Evolutionary conservation across 2,113 vertebrate species (phyloP), one percentile per base, ranked within the genome.

Genomic region (Austrofundulus limnaeus): DNA sequence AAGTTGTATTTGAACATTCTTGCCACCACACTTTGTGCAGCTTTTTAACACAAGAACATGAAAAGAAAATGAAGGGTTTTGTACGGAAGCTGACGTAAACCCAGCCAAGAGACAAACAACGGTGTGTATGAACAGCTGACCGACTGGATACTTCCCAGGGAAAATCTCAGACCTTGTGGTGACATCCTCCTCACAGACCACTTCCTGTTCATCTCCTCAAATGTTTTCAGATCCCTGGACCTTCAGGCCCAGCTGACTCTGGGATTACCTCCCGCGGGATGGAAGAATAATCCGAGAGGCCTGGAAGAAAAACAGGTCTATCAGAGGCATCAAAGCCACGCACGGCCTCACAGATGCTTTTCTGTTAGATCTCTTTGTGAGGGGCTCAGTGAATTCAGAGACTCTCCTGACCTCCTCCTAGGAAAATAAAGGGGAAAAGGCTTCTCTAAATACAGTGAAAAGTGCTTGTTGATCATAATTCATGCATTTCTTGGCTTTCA

Each of bases 141-240:
- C 77, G 73, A 62, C 39, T 50, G 79, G 48, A 61, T 66, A 17
- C 87, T 89, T 92, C 90, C 82, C 85, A 90, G 76, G 87, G 78
- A 85, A 77, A 77, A 60, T 62, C 51, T 78, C 54, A 61, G 74
- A 81, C 76, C 78, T 62, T 4, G 17, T 14, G 52, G 47, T 70
- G 80, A 81, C 67, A 52, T 78, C 50, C 39, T 61, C 58, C 45
- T 77, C 80, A 23, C 72, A 76, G 79, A 86, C 78, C 86, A 71
- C 89, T 90, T 92, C 90, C 90, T 90, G 87, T 64, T 66, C 66
- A 24, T 43, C 25, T 81, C 64, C 66, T 60, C 55, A n/a, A 50
- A 78, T 69, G 74, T 80, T 81, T 76, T 75, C 60, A 59, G 56
- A 67, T 84, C 68, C 48, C 68, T n/a, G 0, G 49, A 49, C 64